Base-by-base conservation (phyloP, 2,888 invertebrate species). In the Scaeva pyrastri region DNA sequence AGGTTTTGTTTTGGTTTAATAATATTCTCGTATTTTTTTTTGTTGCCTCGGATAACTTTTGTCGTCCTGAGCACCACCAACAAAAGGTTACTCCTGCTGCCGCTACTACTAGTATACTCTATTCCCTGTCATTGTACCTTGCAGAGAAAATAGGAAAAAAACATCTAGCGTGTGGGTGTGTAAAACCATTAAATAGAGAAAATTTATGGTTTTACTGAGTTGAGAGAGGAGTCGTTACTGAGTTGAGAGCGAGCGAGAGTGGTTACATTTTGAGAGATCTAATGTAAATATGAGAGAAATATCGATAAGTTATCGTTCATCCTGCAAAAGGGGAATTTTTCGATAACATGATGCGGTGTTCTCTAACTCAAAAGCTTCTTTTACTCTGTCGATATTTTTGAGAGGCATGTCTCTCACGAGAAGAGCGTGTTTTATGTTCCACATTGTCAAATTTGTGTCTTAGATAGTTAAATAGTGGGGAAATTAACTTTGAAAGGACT, bases 1-100 rank as follows among this genome's bases (percentile, higher is more conserved):
- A 85, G 73, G 76, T 85, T 85, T 80, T 85, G 81, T 85, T 85
- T 85, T 85, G 85, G 72, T 73, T 85, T 80, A 76, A 75, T 85
- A 80, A 78, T 74, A 55, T 81, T 78, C 55, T 83, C 75, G 31
- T 31, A 31, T 50, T 66, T 58, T 60, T 48, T 48, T 64, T 36
- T 45, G 66, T 50, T 41, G 52, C 62, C 41, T 76, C 70, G 68
- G 62, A 85, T 76, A 77, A 85, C 80, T 80, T 85, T 85, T 85
- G 72, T 73, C 41, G 50, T 73, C 31, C 56, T 66, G 76, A 76
- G 72, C 62, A 76, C 68, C 62, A 76, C 68, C 72, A 72, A 76
- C 76, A 80, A 85, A 85, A 85, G 80, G 81, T 80, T 85, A 85
- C 80, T 80, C 81, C 85, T 62, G 81, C 85, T 85, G 26, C 80